These are phyloP conservation scores for Channa maculata DNA, from an alignment of 2,113 vertebrate genomes.

Conservation along the genomic window DNA sequence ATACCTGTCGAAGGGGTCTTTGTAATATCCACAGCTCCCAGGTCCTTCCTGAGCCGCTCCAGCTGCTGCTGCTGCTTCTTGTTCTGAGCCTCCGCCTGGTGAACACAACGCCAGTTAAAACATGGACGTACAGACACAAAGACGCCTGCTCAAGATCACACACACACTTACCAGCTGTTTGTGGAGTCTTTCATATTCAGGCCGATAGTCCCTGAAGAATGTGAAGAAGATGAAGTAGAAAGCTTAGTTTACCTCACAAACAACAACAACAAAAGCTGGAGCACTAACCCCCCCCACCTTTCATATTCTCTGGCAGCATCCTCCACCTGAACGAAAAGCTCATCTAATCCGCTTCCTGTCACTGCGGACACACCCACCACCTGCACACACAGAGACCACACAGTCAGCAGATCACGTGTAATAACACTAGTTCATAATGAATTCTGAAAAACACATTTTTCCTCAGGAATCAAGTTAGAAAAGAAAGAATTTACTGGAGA, in stretches of 20 bases:
- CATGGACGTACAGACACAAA: not conserved
- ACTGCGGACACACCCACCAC: slow-evolving; percentile 96
- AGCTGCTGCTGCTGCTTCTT: slow-evolving; percentile 90
- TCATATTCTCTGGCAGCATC: slow-evolving; percentile 93
- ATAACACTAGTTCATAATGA: too few species aligned
- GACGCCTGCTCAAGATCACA: not conserved
- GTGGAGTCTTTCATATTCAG: slow-evolving; percentile 92
- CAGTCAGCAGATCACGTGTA: too few species aligned
- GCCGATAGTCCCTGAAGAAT: slow-evolving; percentile 90
- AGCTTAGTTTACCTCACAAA: not conserved
- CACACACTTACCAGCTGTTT: slow-evolving; percentile 86
- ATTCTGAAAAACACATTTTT: too few species aligned
- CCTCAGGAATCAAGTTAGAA: too few species aligned
- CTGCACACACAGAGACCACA: slow-evolving; percentile 69
- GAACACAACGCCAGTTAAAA: not conserved
- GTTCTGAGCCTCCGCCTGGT: slow-evolving; percentile 85
- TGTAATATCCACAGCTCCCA: slow-evolving; percentile 87
- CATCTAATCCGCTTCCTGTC: slow-evolving; percentile 90
- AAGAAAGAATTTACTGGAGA: too few species aligned
- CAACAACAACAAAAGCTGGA: not conserved
- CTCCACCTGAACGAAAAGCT: slow-evolving; percentile 89
- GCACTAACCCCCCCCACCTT: slow-evolving; percentile 80
- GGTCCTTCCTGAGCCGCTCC: slow-evolving; percentile 88
- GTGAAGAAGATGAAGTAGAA: not conserved
- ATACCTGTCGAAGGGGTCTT: slow-evolving; percentile 80